Evolutionary conservation across 2,113 vertebrate species (phyloP).

Genomic region (Lophura nycthemera): DNA sequence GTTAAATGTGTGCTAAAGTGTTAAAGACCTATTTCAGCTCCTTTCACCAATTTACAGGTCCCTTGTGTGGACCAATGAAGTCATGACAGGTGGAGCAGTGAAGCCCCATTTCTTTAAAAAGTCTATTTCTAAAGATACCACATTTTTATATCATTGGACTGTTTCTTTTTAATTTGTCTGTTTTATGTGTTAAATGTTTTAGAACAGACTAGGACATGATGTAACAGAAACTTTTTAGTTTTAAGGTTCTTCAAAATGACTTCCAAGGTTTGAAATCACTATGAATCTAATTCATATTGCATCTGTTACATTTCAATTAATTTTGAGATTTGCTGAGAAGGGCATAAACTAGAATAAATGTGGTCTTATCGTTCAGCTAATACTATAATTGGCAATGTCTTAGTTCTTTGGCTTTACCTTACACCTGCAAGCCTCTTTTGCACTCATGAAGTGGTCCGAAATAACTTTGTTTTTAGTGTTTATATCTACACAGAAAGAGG

Average conservation of each 20-base stretch:
- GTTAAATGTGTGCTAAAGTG: neutral
- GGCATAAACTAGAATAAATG: neutral
- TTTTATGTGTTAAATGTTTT: constrained; percentile 1
- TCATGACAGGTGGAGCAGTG: neutral
- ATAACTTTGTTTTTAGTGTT: neutral
- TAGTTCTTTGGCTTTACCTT: neutral
- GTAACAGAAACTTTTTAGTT: neutral
- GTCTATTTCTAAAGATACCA: neutral
- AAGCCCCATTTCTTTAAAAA: neutral
- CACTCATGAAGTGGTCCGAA: neutral
- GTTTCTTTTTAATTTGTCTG: neutral
- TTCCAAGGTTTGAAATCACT: neutral
- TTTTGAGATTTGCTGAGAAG: neutral
- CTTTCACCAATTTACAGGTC: neutral
- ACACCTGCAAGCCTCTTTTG: neutral
- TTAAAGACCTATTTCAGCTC: neutral
- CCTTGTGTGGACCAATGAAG: neutral
- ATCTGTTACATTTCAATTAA: neutral
- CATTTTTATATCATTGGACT: neutral
- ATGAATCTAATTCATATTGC: neutral
- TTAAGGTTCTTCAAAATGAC: neutral
- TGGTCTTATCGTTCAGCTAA: neutral
- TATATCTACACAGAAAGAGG: neutral
- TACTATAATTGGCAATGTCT: neutral
- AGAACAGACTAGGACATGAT: neutral